Evolutionary conservation across 2,113 vertebrate genomes (phyloP).

Genomic region (Malurus cyaneus): DNA sequence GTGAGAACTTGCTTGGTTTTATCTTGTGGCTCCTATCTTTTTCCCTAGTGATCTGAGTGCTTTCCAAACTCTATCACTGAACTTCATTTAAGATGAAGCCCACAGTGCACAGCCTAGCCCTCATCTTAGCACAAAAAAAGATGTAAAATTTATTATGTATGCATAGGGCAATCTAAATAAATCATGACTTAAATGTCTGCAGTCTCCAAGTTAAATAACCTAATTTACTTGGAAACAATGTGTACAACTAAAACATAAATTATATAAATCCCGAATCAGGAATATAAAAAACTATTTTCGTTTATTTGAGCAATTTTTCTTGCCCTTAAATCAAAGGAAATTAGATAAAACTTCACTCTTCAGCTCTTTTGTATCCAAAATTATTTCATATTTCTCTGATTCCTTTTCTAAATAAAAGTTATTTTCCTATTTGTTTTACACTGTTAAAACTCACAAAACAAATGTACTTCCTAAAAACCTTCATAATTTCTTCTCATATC

Average conservation of each 20-base stretch:
- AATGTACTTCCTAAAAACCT: background rate
- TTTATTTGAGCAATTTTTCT: constrained; percentile 22
- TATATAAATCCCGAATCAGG: background rate
- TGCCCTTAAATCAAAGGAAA: constrained; percentile 19
- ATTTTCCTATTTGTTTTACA: background rate
- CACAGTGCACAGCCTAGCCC: background rate
- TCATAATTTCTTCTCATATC: background rate
- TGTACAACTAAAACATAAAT: constrained; percentile 26
- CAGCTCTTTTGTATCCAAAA: background rate
- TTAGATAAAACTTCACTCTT: background rate
- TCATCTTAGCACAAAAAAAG: constrained; percentile 26
- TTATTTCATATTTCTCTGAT: background rate
- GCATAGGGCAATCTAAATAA: constrained; percentile 43
- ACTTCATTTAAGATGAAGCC: constrained; percentile 16
- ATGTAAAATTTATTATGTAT: constrained; percentile 20
- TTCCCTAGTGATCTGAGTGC: background rate
- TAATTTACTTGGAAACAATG: constrained; percentile 42
- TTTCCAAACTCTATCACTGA: background rate
- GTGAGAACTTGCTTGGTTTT: background rate
- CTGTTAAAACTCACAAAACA: background rate
- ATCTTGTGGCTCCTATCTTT: background rate
- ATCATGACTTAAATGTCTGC: constrained; percentile 26
- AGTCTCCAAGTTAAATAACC: constrained; percentile 36
- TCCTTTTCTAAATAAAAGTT: background rate
- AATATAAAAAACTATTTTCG: background rate